These are phyloP conservation scores for Euwallacea fornicatus DNA, from an alignment of 1,140 invertebrate species.

Conservation along the genomic window DNA sequence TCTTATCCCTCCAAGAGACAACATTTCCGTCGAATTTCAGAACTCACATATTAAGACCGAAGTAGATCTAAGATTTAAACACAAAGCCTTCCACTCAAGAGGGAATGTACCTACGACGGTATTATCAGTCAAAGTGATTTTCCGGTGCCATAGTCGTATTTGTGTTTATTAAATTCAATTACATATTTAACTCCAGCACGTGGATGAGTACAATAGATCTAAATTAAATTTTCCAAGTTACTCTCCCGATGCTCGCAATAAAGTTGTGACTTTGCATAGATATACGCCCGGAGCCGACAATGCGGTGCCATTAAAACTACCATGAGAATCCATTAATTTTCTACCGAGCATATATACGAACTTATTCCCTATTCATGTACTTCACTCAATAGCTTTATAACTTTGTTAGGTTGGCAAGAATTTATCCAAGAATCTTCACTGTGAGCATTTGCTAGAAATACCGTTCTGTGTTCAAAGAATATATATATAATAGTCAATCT, in stretches of 20 bases:
- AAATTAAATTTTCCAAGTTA: conserved; percentile 38
- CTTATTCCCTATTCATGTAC: conserved; percentile 29
- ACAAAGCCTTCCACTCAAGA: no score
- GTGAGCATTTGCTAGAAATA: no score
- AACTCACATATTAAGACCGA: no score
- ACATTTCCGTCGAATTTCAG: no score
- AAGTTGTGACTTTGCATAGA: conserved; percentile 38
- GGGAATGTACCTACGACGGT: no score
- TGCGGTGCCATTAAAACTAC: conserved; percentile 31
- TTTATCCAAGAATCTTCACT: no score
- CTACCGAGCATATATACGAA: conserved; percentile 24
- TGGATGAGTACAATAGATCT: conserved; percentile 27
- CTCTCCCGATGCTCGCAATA: conserved; percentile 35
- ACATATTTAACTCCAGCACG: conserved; percentile 30
- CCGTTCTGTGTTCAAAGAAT: no score
- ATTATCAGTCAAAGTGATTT: conserved; percentile 19
- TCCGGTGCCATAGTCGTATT: conserved; percentile 13
- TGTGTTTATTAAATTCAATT: conserved; percentile 31
- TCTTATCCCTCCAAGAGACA: no score
- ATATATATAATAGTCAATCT: no score
- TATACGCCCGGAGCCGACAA: conserved; percentile 28
- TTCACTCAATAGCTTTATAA: conserved; percentile 16
- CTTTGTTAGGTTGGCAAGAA: no score
- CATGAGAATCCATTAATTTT: conserved; percentile 35
- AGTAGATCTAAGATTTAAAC: no score